Conservation (phyloP, 2,113 vertebrate species). For the Gymnocephalus cernua region DNA sequence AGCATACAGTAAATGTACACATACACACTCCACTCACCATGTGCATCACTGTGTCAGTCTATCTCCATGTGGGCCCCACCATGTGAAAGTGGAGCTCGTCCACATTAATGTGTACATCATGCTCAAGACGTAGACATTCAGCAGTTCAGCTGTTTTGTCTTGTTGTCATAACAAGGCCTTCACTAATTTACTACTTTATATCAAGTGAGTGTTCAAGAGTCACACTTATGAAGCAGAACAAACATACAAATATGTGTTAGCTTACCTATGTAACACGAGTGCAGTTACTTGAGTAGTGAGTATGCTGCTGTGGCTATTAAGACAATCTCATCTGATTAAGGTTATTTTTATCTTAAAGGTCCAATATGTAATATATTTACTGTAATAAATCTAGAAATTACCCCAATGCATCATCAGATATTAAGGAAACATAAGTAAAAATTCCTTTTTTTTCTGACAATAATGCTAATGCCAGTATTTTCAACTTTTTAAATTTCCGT, state of each 20-base stretch:
- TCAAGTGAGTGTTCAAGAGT: neutral
- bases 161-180: slow-evolving; percentile 21
- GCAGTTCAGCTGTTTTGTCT: slow-evolving; percentile 1
- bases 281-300: neutral
- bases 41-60: neutral
- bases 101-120: no score
- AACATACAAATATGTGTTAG: neutral
- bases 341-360: neutral
- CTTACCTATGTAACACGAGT: neutral
- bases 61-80: neutral
- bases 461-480: no score
- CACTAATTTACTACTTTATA: slow-evolving; percentile 13
- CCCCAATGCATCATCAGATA: no score
- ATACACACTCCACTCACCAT: neutral
- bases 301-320: neutral
- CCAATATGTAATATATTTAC: no score
- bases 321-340: slow-evolving; percentile 20
- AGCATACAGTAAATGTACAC: neutral
- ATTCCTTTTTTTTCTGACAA: no score
- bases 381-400: no score
- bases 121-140: no score
- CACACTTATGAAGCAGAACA: neutral
- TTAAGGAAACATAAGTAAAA: no score
- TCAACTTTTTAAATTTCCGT: no score
- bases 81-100: slow-evolving; percentile 4